phyloP scores from a whole-genome alignment of 2,797 vertebrate genomes.

The Hylomyscus alleni region DNA sequence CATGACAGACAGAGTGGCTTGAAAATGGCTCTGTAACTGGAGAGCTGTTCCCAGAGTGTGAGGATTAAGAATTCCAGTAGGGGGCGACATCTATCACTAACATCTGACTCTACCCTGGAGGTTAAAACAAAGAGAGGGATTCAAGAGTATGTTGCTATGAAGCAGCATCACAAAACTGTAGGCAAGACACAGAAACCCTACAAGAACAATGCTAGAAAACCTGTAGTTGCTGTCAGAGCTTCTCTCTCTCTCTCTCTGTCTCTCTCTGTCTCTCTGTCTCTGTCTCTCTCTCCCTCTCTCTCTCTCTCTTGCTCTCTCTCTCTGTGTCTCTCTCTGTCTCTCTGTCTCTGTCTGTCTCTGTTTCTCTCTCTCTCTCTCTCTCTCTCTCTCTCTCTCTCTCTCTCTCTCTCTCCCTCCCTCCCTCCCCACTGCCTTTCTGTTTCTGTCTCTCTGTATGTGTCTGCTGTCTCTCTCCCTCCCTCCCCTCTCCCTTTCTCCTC shows the following conservation, averaged over 20 bases:
- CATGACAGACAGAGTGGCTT: slow-evolving; percentile 10
- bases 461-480: too few relatives aligned
- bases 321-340: background rate
- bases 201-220: background rate
- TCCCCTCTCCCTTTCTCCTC: background rate
- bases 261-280: too few relatives aligned
- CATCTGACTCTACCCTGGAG: slow-evolving; percentile 22
- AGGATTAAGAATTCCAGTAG: slow-evolving; percentile 83
- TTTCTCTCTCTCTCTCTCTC: background rate
- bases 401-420: background rate
- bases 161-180: slow-evolving; percentile 32
- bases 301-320: background rate
- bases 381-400: background rate
- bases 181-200: background rate
- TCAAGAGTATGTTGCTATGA: background rate
- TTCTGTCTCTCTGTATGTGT: too few relatives aligned
- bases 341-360: background rate
- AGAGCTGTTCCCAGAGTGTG: background rate
- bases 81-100: slow-evolving; percentile 82
- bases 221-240: background rate
- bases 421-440: background rate
- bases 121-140: background rate
- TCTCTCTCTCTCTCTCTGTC: background rate
- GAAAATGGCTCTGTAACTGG: slow-evolving; percentile 46
- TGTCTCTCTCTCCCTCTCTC: background rate